These are phyloP conservation scores for Merluccius polli DNA, from an alignment of 2,797 vertebrate species.

Conservation along the genomic window DNA sequence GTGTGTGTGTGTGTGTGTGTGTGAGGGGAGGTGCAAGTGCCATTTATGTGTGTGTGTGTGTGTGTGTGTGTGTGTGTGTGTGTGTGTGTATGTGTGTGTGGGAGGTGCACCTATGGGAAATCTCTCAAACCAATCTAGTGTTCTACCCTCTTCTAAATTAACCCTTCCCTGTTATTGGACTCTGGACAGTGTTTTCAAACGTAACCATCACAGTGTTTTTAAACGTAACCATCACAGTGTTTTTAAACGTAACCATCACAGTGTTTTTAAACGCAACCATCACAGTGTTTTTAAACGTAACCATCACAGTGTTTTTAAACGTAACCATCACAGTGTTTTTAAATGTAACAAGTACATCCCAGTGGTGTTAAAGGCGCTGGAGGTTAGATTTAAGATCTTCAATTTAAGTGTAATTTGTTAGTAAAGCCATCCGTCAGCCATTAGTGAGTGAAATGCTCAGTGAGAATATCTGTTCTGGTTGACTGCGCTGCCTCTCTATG, in stretches of 20 bases:
- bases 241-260: not conserved
- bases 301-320: not conserved
- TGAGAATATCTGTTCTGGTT: not conserved
- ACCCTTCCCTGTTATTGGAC: slow-evolving; percentile 23
- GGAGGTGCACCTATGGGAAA: slow-evolving; percentile 67
- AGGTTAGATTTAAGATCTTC: not conserved
- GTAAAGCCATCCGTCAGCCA: not conserved
- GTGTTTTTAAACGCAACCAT: not conserved
- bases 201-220: not conserved
- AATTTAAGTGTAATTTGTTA: not conserved
- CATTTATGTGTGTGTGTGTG: not conserved
- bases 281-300: not conserved
- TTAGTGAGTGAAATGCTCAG: not conserved
- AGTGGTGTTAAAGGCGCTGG: not conserved
- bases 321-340: not conserved
- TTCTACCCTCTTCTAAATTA: slow-evolving; percentile 39
- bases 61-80: slow-evolving; percentile 6
- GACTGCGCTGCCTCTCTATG: not conserved
- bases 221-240: too few species aligned
- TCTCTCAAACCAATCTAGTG: slow-evolving; percentile 63
- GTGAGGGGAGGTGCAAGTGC: slow-evolving; percentile 22
- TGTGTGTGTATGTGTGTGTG: not conserved
- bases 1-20: slow-evolving; percentile 6
- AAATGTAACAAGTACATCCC: too few species aligned
- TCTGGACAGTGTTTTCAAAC: not conserved